These are phyloP conservation scores for Pygocentrus nattereri DNA, from an alignment of 2,797 vertebrate species.

Conservation along the genomic window DNA sequence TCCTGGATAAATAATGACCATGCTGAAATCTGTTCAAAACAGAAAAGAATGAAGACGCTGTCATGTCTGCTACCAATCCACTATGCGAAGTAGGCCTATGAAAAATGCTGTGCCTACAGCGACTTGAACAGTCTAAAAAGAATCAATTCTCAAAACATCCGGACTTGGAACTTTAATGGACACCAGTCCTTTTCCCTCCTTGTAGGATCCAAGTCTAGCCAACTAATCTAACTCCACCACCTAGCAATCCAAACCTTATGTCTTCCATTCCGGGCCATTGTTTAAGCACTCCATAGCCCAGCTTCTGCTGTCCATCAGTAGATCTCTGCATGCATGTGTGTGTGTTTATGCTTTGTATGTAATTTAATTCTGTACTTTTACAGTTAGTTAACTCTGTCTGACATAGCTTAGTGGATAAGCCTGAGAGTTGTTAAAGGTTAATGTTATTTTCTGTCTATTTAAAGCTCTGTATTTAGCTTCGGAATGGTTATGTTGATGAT, in stretches of 20 bases:
- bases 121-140: neutral
- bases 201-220: conserved; percentile 19
- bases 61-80: neutral
- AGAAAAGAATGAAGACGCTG: neutral
- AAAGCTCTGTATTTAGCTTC: neutral
- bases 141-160: conserved; percentile 17
- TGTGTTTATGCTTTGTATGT: conserved; percentile 19
- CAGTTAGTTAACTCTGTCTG: conserved; percentile 26
- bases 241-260: conserved; percentile 68
- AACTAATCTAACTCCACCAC: conserved; percentile 49
- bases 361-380: conserved; percentile 24
- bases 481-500: neutral
- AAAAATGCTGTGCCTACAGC: conserved; percentile 12
- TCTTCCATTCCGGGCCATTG: conserved; percentile 44
- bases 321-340: conserved; percentile 9
- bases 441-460: neutral
- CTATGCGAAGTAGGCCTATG: neutral
- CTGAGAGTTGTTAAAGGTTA: conserved; percentile 13
- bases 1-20: neutral
- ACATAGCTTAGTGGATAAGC: conserved; percentile 3
- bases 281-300: neutral
- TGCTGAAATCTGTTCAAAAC: neutral
- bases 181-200: conserved; percentile 14
- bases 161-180: conserved; percentile 12
- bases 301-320: conserved; percentile 12